These are phyloP conservation scores for Paramormyrops hopkinsi DNA, from an alignment of 2,797 vertebrate species.

Conservation along the genomic window DNA sequence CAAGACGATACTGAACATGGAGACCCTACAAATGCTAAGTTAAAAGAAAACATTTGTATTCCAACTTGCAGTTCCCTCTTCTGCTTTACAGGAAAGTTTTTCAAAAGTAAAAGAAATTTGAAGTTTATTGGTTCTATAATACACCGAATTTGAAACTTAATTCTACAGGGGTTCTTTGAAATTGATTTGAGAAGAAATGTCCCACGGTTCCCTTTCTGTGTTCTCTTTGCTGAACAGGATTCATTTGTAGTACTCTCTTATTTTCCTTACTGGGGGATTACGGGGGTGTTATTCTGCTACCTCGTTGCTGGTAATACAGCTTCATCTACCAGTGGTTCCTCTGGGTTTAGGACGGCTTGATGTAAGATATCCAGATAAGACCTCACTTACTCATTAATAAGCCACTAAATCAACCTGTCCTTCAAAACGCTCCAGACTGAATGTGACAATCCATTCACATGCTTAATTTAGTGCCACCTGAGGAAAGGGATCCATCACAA, in stretches of 20 bases:
- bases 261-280: not conserved
- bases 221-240: not conserved
- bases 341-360: constrained; percentile 38
- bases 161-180: not conserved
- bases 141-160: not conserved
- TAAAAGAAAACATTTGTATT: not conserved
- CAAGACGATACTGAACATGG: not conserved
- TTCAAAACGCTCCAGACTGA: constrained; percentile 8
- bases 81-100: not conserved
- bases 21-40: not conserved
- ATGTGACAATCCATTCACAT: constrained; percentile 17
- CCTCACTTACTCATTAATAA: constrained; percentile 18
- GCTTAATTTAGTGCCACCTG: constrained; percentile 12
- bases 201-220: not conserved
- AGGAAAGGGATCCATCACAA: not conserved
- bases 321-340: constrained; percentile 59
- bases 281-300: not conserved
- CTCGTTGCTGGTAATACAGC: constrained; percentile 34
- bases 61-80: not conserved
- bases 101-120: not conserved
- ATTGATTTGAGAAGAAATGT: not conserved
- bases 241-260: not conserved
- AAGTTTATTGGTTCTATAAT: not conserved
- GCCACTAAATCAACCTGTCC: constrained; percentile 15
- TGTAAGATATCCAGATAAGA: not conserved